These are phyloP conservation scores for Liodrosophila aerea DNA, from an alignment of 2,888 invertebrate species.

Conservation along the genomic window DNA sequence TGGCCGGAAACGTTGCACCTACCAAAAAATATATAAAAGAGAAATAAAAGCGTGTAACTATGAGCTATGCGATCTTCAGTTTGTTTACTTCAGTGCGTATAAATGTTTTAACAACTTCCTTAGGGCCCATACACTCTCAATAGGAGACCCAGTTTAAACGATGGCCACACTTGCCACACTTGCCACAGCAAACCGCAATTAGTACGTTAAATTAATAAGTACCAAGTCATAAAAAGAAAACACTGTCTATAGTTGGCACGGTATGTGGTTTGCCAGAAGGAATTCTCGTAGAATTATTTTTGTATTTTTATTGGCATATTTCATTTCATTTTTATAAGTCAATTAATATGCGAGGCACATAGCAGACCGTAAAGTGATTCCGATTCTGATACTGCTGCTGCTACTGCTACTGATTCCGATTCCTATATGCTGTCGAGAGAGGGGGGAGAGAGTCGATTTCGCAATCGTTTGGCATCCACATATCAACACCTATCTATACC, in stretches of 20 bases:
- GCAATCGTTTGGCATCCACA: conserved; percentile 66
- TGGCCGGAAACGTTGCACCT: conserved; percentile 55
- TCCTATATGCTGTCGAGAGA: conserved; percentile 42
- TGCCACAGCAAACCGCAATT: conserved; percentile 68
- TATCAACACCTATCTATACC: conserved; percentile 63
- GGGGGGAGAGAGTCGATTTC: conserved; percentile 29
- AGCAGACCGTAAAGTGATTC: conserved; percentile 48
- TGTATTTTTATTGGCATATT: conserved; percentile 70
- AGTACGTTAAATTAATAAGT: conserved; percentile 70
- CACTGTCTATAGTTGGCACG: conserved; percentile 33
- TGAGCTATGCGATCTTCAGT: conserved; percentile 13
- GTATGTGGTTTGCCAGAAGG: conserved; percentile 25
- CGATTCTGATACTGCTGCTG: conserved; percentile 37
- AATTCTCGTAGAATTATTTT: conserved; percentile 20
- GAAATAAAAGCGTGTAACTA: conserved; percentile 16
- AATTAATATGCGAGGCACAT: conserved; percentile 65
- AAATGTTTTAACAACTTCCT: conserved; percentile 40
- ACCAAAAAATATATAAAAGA: conserved; percentile 19
- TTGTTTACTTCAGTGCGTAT: conserved; percentile 13
- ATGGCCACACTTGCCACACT: conserved; percentile 38
- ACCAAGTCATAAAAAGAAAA: conserved; percentile 50
- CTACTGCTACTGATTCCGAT: conserved; percentile 26
- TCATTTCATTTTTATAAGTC: conserved; percentile 59
- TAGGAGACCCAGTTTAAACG: conserved; percentile 55
- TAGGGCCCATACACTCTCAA: not conserved